Base-by-base conservation (phyloP, 2,113 vertebrate species). In the Mus musculus region DNA sequence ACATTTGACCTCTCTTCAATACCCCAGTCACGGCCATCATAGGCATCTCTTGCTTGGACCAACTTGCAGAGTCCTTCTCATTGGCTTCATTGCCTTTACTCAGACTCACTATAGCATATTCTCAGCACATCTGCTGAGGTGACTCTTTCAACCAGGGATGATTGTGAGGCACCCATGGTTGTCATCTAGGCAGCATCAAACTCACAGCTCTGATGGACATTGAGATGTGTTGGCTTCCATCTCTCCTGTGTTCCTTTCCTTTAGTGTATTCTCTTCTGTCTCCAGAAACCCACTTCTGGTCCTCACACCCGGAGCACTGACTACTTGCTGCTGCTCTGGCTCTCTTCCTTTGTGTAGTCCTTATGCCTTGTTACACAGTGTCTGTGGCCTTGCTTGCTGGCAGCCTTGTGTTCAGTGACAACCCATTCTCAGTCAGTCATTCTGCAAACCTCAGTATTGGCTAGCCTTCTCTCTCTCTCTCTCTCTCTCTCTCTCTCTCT, bases 161-260 rank as follows among this genome's bases (percentile, higher is more conserved):
- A 36, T 19, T 87, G 56, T 7, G 20, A 12, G 22, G 28, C 56
- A 2, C 9, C 28, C 6, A 3, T 61, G 77, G 49, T 10, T 82
- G 33, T 80, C 16, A 33, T 54, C n/a, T 72, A 19, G 36, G 65
- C 52, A 69, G 7, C 85, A 59, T 63, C 56, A 84, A 77, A 52
- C 76, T 56, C 39, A 59, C 19, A 22, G 24, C 46, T 39, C 46
- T 49, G 71, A n/a, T 19, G 30, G 71, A 56, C 56, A 75, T 90
- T 1, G 14, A 39, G 12, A 39, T 69, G 49, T 28, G 0, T n/a
- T 24, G 2, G 16, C 10, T 78, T 8, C 5, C 11, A 1, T 63
- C 9, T 46, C 13, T 6, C 78, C 36, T 24, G 0, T n/a, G 30
- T 33, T 76, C 1, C 36, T 39, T 39, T 61, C 2, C 22, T 82